A percentile compares a stretch with the other conserved stretches of the same genome.
phyloP scores from a whole-genome alignment of 1,140 invertebrate species.

The Apis mellifera region Amel_HAv3.1 CM009934.2:3011501-3012000 shows the following conservation, averaged over 20 bases:
- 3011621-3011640: background rate
- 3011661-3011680: conserved; percentile 7
- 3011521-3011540: conserved; percentile 33
- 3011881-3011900: too few relatives aligned
- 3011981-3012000: background rate
- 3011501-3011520: background rate
- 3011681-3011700: background rate
- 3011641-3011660: background rate
- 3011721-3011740: background rate
- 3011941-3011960: background rate
- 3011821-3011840: too few relatives aligned
- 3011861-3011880: too few relatives aligned
- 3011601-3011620: conserved; percentile 9
- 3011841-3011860: too few relatives aligned
- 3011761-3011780: too few relatives aligned
- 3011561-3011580: conserved; percentile 35
- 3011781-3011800: too few relatives aligned
- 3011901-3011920: too few relatives aligned
- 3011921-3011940: background rate
- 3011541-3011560: conserved; percentile 25
- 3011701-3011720: background rate
- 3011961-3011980: conserved; percentile 25
- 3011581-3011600: background rate
- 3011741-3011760: background rate
- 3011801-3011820: too few relatives aligned